phyloP scores from a whole-genome alignment of 2,888 invertebrate species.

The Geotrupes spiniger region DNA sequence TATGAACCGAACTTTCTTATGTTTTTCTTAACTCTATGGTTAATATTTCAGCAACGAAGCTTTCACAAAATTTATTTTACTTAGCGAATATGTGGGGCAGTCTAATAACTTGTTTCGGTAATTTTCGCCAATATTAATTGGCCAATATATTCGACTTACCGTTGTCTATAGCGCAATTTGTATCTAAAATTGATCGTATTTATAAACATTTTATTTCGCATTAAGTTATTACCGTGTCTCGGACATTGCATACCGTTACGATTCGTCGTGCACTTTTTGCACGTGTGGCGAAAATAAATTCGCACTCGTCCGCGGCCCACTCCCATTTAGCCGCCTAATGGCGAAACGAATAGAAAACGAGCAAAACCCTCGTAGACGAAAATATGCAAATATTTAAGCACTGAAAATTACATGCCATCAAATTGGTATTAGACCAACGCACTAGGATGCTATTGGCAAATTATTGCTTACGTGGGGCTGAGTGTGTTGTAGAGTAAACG shows the following conservation, averaged over 20 bases:
- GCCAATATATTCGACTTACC: constrained; percentile 9
- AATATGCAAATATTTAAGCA: constrained; percentile 15
- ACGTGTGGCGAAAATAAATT: not conserved
- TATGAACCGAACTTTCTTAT: not conserved
- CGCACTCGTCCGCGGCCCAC: not conserved
- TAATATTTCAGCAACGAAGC: constrained; percentile 6
- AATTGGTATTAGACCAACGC: constrained; percentile 1
- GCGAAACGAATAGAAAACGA: constrained; percentile 8
- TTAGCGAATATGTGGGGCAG: constrained; percentile 8
- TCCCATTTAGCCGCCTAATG: too few relatives aligned
- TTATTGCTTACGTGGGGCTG: constrained; percentile 10
- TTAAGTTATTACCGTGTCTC: constrained; percentile 11
- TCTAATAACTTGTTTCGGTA: constrained; percentile 6
- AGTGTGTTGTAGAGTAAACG: constrained; percentile 13
- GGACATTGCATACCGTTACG: not conserved
- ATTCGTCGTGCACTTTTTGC: not conserved
- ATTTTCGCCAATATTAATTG: constrained; percentile 11
- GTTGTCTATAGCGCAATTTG: constrained; percentile 4
- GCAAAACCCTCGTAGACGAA: constrained; percentile 2
- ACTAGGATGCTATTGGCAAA: constrained; percentile 10
- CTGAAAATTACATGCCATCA: constrained; percentile 14
- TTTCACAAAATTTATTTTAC: constrained; percentile 14
- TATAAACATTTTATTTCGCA: constrained; percentile 15
- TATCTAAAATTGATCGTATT: constrained; percentile 12
- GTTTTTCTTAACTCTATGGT: constrained; percentile 9